phyloP scores from a whole-genome alignment of 2,888 invertebrate species.

The Neoaliturus tenellus region DNA sequence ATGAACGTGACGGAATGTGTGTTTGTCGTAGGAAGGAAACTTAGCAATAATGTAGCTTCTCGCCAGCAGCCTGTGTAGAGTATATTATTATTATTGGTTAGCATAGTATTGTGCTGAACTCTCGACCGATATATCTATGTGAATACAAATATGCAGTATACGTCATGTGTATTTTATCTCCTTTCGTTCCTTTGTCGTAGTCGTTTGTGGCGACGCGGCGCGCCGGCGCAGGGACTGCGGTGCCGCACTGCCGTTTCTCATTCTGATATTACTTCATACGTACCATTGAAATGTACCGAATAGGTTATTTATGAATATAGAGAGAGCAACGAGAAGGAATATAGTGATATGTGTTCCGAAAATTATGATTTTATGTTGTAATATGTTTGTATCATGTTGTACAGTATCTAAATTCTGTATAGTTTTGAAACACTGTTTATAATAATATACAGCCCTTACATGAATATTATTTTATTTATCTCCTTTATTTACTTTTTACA shows the following conservation, averaged over 20 bases:
- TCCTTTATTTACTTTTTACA: too few relatives aligned
- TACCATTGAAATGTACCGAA: neutral
- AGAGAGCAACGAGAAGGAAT: neutral
- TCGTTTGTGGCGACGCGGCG: neutral
- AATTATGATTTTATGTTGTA: slow-evolving; percentile 16
- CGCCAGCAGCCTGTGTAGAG: slow-evolving; percentile 65
- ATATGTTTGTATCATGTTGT: slow-evolving; percentile 30
- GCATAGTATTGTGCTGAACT: slow-evolving; percentile 62
- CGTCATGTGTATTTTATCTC: slow-evolving; percentile 29
- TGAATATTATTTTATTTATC: slow-evolving; percentile 17
- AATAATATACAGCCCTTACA: slow-evolving; percentile 17
- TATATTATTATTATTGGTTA: slow-evolving; percentile 64
- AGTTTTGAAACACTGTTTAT: slow-evolving; percentile 11
- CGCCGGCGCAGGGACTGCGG: neutral
- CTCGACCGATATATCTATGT: slow-evolving; percentile 65
- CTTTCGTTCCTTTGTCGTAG: neutral
- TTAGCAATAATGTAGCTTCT: slow-evolving; percentile 64
- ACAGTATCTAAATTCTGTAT: slow-evolving; percentile 16
- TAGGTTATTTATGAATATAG: neutral
- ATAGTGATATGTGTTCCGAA: neutral
- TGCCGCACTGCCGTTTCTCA: neutral
- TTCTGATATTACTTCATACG: neutral
- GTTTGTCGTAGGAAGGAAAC: slow-evolving; percentile 57
- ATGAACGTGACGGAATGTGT: slow-evolving; percentile 35
- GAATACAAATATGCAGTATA: slow-evolving; percentile 59